Evolutionary conservation across 2,888 invertebrate species (phyloP).

Genomic region (Linnaemya tessellans): DNA sequence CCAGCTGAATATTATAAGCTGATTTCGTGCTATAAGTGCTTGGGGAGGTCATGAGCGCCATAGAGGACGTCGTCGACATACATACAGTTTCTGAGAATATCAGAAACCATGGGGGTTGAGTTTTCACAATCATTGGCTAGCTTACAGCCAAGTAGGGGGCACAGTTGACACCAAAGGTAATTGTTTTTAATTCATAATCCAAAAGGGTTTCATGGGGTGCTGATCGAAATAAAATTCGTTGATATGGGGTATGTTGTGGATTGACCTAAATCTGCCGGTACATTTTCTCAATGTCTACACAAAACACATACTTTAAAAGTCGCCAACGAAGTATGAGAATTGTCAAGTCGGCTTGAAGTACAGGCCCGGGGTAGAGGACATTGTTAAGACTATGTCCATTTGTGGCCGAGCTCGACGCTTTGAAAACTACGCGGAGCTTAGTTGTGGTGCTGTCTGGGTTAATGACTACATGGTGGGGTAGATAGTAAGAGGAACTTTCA

Average conservation of each 20-base stretch:
- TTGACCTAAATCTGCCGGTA: conserved; percentile 38
- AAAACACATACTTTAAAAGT: conserved; percentile 29
- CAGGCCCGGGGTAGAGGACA: conserved; percentile 24
- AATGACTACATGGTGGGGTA: conserved; percentile 47
- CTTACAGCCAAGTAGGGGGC: too few relatives aligned
- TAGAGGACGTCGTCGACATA: too few relatives aligned
- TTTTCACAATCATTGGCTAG: conserved; percentile 32
- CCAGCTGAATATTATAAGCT: neutral
- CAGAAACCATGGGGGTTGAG: neutral
- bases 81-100: too few relatives aligned
- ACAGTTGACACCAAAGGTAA: too few relatives aligned
- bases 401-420: conserved; percentile 18
- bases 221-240: conserved; percentile 11
- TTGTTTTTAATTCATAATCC: neutral
- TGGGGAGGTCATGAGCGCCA: neutral
- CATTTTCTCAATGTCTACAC: conserved; percentile 6
- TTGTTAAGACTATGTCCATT: conserved; percentile 47
- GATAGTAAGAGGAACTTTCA: neutral
- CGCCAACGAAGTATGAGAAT: conserved; percentile 29
- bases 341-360: too few relatives aligned
- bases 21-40: neutral
- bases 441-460: conserved; percentile 43
- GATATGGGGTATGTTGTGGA: conserved; percentile 18
- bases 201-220: neutral
- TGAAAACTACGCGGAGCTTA: conserved; percentile 51